Percentiles rank a stretch among this genome's conserved stretches.
phyloP scores from a whole-genome alignment of 1,140 invertebrate genomes.

The Agrypnia vestita region DNA sequence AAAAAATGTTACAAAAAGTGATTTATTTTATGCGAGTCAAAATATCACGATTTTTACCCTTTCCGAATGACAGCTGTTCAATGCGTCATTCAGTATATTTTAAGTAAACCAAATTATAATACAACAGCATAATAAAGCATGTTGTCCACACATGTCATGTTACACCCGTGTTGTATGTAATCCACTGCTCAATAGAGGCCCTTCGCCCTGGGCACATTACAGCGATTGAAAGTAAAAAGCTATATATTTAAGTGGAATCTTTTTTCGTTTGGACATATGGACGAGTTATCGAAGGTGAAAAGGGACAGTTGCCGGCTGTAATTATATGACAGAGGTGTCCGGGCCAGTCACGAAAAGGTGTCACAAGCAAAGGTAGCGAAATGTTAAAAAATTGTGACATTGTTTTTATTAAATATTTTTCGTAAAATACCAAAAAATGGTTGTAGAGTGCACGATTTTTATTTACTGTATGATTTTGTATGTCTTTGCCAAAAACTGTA shows the following conservation, averaged over 20 bases:
- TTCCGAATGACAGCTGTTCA: background rate
- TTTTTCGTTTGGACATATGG: constrained; percentile 21
- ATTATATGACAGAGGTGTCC: constrained; percentile 22
- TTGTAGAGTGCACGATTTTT: no score
- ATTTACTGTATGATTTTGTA: no score
- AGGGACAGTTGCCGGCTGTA: constrained; percentile 7
- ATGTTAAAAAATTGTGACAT: background rate
- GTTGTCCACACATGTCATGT: no score
- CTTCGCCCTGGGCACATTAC: background rate
- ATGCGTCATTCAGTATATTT: background rate
- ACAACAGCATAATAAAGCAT: no score
- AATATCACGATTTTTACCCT: background rate
- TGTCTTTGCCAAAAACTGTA: no score
- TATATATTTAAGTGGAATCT: background rate
- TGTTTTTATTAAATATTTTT: no score
- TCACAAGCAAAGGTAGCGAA: background rate
- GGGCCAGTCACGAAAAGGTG: constrained; percentile 21
- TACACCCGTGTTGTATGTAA: no score
- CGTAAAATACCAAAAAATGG: no score
- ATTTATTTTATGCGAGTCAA: no score
- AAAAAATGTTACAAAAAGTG: no score
- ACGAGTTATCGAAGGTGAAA: constrained; percentile 1
- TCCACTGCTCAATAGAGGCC: no score
- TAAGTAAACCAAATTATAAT: no score
- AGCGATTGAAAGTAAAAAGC: constrained; percentile 24